phyloP scores from a whole-genome alignment of 2,113 vertebrate species.

The Corythornis cristatus region DNA sequence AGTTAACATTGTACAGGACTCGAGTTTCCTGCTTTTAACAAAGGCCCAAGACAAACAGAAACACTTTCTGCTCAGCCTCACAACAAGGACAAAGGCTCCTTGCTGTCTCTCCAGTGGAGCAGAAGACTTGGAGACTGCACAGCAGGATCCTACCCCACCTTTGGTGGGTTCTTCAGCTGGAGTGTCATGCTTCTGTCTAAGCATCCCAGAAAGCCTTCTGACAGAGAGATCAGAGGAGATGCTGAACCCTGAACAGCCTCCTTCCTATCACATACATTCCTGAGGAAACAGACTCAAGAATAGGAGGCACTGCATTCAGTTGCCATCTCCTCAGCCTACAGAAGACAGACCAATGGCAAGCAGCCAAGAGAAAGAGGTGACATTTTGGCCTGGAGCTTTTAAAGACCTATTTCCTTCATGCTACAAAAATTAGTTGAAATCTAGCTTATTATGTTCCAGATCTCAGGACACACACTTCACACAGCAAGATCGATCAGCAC shows the following conservation, averaged over 20 bases:
- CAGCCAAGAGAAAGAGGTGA: neutral
- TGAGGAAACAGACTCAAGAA: constrained; percentile 6
- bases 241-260: neutral
- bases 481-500: neutral
- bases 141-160: neutral
- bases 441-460: neutral
- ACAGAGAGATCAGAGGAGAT: constrained; percentile 12
- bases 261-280: neutral
- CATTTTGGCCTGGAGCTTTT: neutral
- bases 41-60: neutral
- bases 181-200: neutral
- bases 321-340: neutral
- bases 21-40: constrained; percentile 5
- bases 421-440: neutral
- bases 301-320: neutral
- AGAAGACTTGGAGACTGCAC: neutral
- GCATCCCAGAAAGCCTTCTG: neutral
- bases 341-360: neutral
- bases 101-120: neutral
- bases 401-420: neutral
- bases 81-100: neutral
- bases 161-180: neutral
- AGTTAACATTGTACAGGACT: neutral
- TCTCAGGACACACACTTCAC: neutral
- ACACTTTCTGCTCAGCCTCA: neutral